These are phyloP conservation scores for Therioaphis trifolii DNA, from an alignment of 2,888 invertebrate genomes.

Conservation along the genomic window DNA sequence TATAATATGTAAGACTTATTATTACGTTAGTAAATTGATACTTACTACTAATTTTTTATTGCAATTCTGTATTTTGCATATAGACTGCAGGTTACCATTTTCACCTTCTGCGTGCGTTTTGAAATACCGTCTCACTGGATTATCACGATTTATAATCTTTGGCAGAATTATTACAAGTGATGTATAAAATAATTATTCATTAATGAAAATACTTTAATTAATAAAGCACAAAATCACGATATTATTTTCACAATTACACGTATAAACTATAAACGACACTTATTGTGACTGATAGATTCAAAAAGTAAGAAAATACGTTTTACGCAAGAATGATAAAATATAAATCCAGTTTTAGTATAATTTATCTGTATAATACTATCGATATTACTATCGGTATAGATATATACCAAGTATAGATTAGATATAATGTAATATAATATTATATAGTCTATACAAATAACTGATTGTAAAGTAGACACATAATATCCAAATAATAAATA, in stretches of 20 bases:
- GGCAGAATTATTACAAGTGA: too few relatives aligned
- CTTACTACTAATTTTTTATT: conserved; percentile 1
- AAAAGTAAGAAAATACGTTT: background rate
- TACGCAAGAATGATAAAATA: too few relatives aligned
- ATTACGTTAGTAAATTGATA: background rate
- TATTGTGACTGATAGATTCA: background rate
- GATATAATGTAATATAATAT: background rate
- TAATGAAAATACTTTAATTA: too few relatives aligned
- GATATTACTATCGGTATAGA: background rate
- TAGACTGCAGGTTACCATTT: conserved; percentile 1
- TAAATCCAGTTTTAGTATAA: background rate
- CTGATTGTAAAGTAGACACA: too few relatives aligned
- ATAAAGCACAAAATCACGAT: background rate
- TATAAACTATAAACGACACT: background rate
- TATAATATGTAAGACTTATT: background rate
- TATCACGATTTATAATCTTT: too few relatives aligned
- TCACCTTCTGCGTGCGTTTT: too few relatives aligned
- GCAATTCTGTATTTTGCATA: background rate
- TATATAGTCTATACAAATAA: background rate
- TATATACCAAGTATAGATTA: background rate
- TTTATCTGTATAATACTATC: background rate
- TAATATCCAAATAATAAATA: too few relatives aligned
- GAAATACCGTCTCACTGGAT: too few relatives aligned
- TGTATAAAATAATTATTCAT: too few relatives aligned
- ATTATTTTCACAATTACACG: background rate